A percentile compares a stretch with the other conserved stretches of the same genome.
Evolutionary conservation across 2,797 vertebrate species (phyloP).

Genomic region (Arctocebus calabarensis): DNA sequence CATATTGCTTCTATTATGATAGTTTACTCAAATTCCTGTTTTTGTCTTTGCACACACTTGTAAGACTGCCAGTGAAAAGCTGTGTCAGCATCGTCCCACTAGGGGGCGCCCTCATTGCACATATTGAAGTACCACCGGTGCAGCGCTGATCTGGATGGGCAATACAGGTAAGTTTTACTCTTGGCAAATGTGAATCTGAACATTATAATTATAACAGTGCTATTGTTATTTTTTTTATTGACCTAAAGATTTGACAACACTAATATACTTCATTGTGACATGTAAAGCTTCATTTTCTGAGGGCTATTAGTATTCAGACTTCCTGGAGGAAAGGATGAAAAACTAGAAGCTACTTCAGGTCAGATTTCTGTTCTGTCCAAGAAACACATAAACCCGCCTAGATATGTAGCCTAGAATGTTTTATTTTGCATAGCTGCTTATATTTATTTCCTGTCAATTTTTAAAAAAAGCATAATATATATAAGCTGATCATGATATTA

Average conservation of each 20-base stretch:
- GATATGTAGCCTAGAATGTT: neutral
- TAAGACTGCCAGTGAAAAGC: neutral
- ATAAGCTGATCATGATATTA: neutral
- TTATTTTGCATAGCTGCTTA: neutral
- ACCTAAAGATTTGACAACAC: neutral
- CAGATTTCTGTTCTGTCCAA: neutral
- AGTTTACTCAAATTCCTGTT: neutral
- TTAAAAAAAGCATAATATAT: neutral
- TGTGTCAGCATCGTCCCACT: constrained; percentile 58
- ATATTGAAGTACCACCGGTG: neutral
- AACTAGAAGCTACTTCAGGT: too few relatives aligned
- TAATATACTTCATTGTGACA: neutral
- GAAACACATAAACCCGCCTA: neutral
- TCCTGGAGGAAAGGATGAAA: neutral
- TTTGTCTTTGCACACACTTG: neutral
- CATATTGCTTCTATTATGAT: neutral
- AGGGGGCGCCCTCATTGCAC: constrained; percentile 65
- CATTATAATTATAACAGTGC: neutral
- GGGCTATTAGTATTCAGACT: neutral
- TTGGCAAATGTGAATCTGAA: constrained; percentile 26
- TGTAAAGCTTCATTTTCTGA: neutral
- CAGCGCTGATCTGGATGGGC: neutral
- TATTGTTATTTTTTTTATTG: constrained; percentile 12
- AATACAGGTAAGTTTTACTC: constrained; percentile 18
- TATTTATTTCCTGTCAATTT: neutral